These are phyloP conservation scores for Chaetophractus vellerosus DNA, from an alignment of 2,797 vertebrate species.

Conservation along the genomic window DNA sequence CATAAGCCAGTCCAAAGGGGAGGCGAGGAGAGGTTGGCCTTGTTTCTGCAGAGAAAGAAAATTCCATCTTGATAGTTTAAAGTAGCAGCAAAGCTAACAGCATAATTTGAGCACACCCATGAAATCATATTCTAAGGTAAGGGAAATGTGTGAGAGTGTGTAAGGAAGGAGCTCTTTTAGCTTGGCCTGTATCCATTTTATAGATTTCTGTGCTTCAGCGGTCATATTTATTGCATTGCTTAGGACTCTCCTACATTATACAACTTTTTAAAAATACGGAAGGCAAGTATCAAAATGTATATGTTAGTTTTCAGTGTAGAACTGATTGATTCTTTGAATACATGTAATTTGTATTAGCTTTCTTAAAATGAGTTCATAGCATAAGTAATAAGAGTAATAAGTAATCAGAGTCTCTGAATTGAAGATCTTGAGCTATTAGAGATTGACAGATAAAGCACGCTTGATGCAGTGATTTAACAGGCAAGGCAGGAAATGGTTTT, in stretches of 20 bases:
- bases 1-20: too few species aligned
- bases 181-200: neutral
- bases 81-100: neutral
- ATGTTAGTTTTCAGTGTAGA: neutral
- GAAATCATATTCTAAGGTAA: constrained; percentile 21
- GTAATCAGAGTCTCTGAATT: neutral
- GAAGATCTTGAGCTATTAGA: neutral
- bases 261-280: neutral
- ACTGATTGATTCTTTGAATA: constrained; percentile 54
- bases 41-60: too few species aligned
- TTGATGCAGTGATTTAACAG: neutral
- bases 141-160: neutral
- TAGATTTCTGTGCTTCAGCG: neutral
- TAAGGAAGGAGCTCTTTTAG: neutral
- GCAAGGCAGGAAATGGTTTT: neutral
- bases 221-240: neutral
- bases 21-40: too few species aligned
- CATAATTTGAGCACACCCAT: neutral
- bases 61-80: too few species aligned
- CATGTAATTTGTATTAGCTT: neutral
- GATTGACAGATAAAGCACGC: neutral
- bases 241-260: neutral
- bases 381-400: neutral
- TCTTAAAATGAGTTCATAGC: neutral
- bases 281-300: neutral